A percentile compares a stretch with the other conserved stretches of the same genome.
Conservation (phyloP, 2,797 vertebrate genomes). For the Vespertilio murinus region DNA sequence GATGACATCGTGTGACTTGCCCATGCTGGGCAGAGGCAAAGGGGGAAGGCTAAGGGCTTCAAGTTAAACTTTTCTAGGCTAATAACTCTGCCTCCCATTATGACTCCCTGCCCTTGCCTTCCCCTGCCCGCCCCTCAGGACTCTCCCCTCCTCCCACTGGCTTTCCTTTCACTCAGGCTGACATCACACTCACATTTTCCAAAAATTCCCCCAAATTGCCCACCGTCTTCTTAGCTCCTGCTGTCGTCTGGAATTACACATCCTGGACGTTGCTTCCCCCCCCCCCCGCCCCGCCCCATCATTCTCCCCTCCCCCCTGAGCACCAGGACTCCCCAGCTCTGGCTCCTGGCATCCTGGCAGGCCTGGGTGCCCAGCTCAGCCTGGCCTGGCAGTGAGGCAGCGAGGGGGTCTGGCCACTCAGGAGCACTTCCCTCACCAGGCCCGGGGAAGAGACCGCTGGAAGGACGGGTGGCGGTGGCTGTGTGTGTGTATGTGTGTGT, state of each 20-base stretch:
- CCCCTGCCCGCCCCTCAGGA: not conserved
- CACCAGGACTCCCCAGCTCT: not conserved
- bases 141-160: not conserved
- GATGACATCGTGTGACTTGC: not conserved
- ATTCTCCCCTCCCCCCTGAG: not conserved
- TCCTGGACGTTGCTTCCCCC: not conserved
- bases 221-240: slow-evolving; percentile 26
- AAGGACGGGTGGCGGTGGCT: not conserved
- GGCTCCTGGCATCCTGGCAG: not conserved
- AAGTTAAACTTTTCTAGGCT: slow-evolving; percentile 58
- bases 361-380: not conserved
- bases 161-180: slow-evolving; percentile 15
- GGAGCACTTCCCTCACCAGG: not conserved
- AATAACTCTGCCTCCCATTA: slow-evolving; percentile 17
- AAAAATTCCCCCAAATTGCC: slow-evolving; percentile 49
- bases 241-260: slow-evolving; percentile 47
- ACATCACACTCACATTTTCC: slow-evolving; percentile 58
- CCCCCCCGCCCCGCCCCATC: not conserved
- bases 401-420: not conserved
- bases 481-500: not conserved
- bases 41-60: not conserved
- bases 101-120: not conserved
- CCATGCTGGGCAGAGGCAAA: not conserved
- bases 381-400: not conserved
- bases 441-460: not conserved